Evolutionary conservation across 2,113 vertebrate genomes (phyloP).

Genomic region (Anarhynchus alexandrinus): DNA sequence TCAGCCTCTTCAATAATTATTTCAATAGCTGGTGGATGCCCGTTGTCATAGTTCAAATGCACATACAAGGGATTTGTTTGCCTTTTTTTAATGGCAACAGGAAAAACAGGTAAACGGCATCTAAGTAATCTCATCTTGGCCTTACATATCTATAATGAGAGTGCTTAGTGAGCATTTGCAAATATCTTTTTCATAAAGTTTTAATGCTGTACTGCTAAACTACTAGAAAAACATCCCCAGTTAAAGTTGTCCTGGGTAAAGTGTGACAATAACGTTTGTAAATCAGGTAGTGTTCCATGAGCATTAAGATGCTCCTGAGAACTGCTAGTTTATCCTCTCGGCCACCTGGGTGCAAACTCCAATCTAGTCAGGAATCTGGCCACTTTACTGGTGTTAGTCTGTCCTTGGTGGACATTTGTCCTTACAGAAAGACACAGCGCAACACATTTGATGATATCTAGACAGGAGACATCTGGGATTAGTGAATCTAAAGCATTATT

Average conservation of each 20-base stretch:
- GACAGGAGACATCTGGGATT: not conserved
- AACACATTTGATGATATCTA: not conserved
- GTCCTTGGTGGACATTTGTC: not conserved
- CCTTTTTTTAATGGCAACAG: not conserved
- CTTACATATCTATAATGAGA: not conserved
- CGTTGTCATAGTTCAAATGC: not conserved
- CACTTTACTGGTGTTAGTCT: not conserved
- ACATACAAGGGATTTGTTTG: not conserved
- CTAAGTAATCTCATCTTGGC: not conserved
- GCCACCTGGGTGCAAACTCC: not conserved
- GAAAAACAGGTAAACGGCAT: not conserved
- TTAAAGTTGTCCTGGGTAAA: not conserved
- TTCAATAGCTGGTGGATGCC: not conserved
- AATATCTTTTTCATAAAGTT: not conserved
- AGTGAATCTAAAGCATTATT: not conserved
- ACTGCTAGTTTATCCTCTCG: not conserved
- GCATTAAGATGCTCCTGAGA: not conserved
- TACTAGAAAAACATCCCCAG: not conserved
- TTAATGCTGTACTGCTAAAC: not conserved
- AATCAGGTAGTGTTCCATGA: not conserved
- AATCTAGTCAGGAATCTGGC: not conserved
- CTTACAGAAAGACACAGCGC: not conserved
- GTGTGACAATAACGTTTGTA: fast-evolving
- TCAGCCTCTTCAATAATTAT: not conserved
- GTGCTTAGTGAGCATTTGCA: not conserved